These are phyloP conservation scores for Brotula barbata DNA, from an alignment of 2,797 vertebrate species.

Conservation along the genomic window DNA sequence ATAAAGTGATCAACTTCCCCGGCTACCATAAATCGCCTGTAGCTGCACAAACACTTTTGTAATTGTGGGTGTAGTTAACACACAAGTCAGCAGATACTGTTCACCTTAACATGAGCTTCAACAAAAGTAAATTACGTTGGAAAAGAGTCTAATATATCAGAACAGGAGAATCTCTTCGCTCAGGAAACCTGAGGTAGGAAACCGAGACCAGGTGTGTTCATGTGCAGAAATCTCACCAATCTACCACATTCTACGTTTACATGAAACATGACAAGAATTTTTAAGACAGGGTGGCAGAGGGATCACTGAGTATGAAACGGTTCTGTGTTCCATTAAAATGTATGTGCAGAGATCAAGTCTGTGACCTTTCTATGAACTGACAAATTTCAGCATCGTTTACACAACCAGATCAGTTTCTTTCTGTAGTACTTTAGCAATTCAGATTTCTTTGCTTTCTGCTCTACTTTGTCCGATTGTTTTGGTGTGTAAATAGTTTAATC, in stretches of 20 bases:
- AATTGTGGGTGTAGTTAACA: constrained; percentile 24
- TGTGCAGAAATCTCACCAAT: constrained; percentile 20
- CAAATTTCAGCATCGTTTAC: not conserved
- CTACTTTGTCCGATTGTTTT: too few relatives aligned
- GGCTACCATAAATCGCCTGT: constrained; percentile 18
- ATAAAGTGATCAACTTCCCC: constrained; percentile 26
- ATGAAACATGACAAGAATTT: constrained; percentile 2
- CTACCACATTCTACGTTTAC: constrained; percentile 32
- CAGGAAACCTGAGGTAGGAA: constrained; percentile 25
- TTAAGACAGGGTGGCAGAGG: not conserved
- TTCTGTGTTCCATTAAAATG: not conserved
- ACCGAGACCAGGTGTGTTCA: constrained; percentile 6
- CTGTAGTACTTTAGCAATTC: not conserved
- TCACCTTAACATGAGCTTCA: constrained; percentile 26
- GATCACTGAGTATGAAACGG: not conserved
- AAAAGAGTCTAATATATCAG: not conserved
- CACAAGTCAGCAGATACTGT: constrained; percentile 5
- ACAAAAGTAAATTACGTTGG: not conserved
- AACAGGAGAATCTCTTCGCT: constrained; percentile 11
- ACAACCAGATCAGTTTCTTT: not conserved
- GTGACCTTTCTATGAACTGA: not conserved
- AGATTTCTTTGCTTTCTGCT: not conserved
- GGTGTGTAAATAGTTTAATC: not conserved
- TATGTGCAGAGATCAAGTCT: not conserved
- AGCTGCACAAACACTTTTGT: constrained; percentile 21